Conservation (phyloP, 1,140 invertebrate species). For the Ditylenchus dipsaci region DNA sequence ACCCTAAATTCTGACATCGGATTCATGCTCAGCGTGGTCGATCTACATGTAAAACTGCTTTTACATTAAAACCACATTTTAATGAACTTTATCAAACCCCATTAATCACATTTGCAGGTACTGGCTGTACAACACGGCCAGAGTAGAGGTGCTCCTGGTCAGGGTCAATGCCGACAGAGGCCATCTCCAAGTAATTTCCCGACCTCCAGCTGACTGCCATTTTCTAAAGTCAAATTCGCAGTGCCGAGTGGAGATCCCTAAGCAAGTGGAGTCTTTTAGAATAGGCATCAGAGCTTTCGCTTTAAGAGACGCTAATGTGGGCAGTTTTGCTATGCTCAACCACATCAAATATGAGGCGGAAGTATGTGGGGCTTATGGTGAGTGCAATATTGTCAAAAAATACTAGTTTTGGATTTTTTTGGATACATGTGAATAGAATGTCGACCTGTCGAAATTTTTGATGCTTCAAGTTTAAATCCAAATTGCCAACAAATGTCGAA, state of each 20-base stretch:
- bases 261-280: constrained; percentile 36
- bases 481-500: too few species aligned
- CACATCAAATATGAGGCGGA: constrained; percentile 40
- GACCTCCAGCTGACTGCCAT: constrained; percentile 38
- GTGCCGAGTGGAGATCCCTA: constrained; percentile 41
- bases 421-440: too few species aligned
- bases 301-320: constrained; percentile 35
- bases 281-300: constrained; percentile 37
- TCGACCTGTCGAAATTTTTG: too few species aligned
- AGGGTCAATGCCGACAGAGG: constrained; percentile 34
- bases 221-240: constrained; percentile 34
- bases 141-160: constrained; percentile 41
- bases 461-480: too few species aligned
- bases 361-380: constrained; percentile 37
- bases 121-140: constrained; percentile 44
- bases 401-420: too few species aligned
- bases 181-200: constrained; percentile 40
- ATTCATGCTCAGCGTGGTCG: too few species aligned
- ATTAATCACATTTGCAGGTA: constrained; percentile 40
- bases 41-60: too few species aligned
- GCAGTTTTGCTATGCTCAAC: constrained; percentile 41
- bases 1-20: too few species aligned
- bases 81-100: too few species aligned
- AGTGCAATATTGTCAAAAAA: not conserved
- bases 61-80: too few species aligned